A percentile compares a stretch with the other conserved stretches of the same genome.
Conservation (phyloP, 1,140 invertebrate species). For the Oncopeltus fasciatus region DNA sequence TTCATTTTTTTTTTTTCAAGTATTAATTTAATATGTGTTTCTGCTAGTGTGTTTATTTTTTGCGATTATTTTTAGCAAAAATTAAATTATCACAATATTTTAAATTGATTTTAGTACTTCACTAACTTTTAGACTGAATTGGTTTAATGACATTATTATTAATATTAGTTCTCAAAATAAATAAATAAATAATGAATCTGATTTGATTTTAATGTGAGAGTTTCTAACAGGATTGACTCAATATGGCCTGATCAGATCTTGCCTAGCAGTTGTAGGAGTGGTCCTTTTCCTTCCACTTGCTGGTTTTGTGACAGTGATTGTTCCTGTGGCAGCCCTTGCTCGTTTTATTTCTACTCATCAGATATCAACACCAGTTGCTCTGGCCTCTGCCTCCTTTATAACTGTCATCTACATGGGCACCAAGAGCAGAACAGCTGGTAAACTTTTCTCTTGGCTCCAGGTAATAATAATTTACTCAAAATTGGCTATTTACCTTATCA, state of each 20-base stretch:
- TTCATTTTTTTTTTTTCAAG: too few species aligned
- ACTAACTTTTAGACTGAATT: too few species aligned
- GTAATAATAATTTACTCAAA: too few species aligned
- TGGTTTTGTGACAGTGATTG: conserved; percentile 52
- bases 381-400: conserved; percentile 39
- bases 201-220: too few species aligned
- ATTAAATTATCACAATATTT: too few species aligned
- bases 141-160: neutral
- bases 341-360: conserved; percentile 52
- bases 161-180: too few species aligned
- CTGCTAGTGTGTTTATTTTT: too few species aligned
- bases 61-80: too few species aligned
- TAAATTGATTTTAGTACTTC: too few species aligned
- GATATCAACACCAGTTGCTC: conserved; percentile 37
- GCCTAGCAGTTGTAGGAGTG: conserved; percentile 57
- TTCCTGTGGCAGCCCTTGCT: conserved; percentile 54
- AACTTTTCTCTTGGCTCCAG: conserved; percentile 47
- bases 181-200: too few species aligned
- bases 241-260: conserved; percentile 59
- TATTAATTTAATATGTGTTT: too few species aligned
- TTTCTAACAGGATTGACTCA: conserved; percentile 29
- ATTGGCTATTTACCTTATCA: too few species aligned
- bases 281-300: conserved; percentile 61
- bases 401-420: conserved; percentile 48
- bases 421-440: conserved; percentile 39